Base-by-base conservation (phyloP, 2,113 vertebrate genomes). In the Dryoscopus gambensis region DNA sequence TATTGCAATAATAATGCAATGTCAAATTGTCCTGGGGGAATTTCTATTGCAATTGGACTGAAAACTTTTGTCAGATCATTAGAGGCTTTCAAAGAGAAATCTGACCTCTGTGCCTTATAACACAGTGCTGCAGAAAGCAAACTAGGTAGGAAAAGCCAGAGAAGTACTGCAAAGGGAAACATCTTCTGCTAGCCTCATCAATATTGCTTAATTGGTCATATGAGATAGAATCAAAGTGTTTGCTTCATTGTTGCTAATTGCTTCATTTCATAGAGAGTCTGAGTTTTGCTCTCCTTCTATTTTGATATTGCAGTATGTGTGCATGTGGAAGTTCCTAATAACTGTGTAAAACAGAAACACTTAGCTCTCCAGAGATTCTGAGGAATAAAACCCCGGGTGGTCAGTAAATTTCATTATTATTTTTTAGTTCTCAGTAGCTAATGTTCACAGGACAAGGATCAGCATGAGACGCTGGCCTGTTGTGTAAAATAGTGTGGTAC, bases 41-140 rank as follows among this genome's bases (percentile, higher is more conserved):
- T 96, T 87, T 95, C 81, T 93, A 13, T 94, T 92, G 76, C 65
- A 85, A 52, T 30, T 92, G 64, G 1, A 78, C 63, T 92, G 90
- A 92, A 95, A 94, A 93, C 20, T 95, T 89, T 60, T 94, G 85
- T 94, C 91, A 96, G 60, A 93, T 79, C 67, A 92, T 90, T 95
- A 89, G 56, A 95, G 53, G 24, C 11, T 86, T 91, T 93, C 73
- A 89, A 82, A 95, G 60, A 64, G 74, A 94, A 96, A 78, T 73
- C 68, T 92, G 91, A 91, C 85, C 93, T 88, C 87, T 49, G 39
- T 91, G 89, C 11, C 88, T 78, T 77, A 17, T 33, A 86, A 44
- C 10, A 60, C 20, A 64, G 44, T 76, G 35, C 69, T 92, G 44
- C 30, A 70, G 78, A 89, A 88, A 85, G 57, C 67, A 90, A 76